Conservation (phyloP, 2,888 invertebrate species). For the Syrista parreyssii region DNA sequence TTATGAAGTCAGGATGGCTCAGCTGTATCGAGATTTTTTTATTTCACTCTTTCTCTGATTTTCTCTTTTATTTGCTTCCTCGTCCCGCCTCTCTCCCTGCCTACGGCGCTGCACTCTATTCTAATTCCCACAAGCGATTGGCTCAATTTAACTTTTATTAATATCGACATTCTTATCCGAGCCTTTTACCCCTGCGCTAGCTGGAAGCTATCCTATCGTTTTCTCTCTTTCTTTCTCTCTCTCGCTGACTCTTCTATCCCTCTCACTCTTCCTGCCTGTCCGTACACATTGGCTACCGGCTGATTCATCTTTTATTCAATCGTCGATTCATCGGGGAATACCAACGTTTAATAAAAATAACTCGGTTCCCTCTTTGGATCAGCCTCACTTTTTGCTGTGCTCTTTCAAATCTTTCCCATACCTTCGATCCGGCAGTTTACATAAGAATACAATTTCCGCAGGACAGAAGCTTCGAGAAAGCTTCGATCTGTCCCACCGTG, state of each 20-base stretch:
- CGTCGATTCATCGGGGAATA: conserved; percentile 54
- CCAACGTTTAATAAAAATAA: conserved; percentile 54
- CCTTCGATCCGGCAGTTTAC: neutral
- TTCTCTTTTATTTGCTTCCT: conserved; percentile 29
- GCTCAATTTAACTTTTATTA: conserved; percentile 60
- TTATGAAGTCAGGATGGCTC: neutral
- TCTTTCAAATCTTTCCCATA: neutral
- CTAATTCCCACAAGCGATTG: conserved; percentile 56
- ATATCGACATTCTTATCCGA: conserved; percentile 56
- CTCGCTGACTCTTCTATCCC: conserved; percentile 21
- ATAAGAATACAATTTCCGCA: neutral
- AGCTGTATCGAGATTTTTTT: neutral
- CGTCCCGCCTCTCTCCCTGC: conserved; percentile 14
- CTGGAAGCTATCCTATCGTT: conserved; percentile 29
- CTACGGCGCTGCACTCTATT: conserved; percentile 31
- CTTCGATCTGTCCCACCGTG: neutral
- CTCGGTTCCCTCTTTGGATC: conserved; percentile 29
- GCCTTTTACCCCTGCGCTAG: conserved; percentile 28
- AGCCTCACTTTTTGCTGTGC: conserved; percentile 17
- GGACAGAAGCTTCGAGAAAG: neutral
- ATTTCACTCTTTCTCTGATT: conserved; percentile 18
- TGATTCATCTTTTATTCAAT: conserved; percentile 64
- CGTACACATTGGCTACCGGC: conserved; percentile 21
- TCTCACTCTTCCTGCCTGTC: neutral
- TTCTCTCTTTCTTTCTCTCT: conserved; percentile 8